Conservation (phyloP, 2,888 invertebrate genomes). For the Eupithecia subumbrata region DNA sequence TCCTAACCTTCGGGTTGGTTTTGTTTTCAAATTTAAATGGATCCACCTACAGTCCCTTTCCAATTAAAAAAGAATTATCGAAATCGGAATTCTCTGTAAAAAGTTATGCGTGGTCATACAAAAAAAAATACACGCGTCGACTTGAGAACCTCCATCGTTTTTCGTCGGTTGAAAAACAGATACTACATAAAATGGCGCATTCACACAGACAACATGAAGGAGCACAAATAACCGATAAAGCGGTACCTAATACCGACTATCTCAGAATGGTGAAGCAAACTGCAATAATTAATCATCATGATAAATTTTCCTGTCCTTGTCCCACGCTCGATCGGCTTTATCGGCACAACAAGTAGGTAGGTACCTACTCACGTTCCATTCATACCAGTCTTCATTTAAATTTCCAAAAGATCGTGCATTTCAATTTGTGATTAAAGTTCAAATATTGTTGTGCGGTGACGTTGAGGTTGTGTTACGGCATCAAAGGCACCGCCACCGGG, state of each 20-base stretch:
- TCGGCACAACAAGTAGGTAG: constrained; percentile 1
- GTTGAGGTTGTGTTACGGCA: constrained; percentile 50
- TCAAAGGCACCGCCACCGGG: constrained; percentile 56
- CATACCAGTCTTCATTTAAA: constrained; percentile 7
- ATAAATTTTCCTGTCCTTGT: constrained; percentile 9
- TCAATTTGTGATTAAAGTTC: constrained; percentile 52
- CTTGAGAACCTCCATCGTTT: too few species aligned
- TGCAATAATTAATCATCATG: background rate
- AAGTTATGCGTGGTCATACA: too few species aligned
- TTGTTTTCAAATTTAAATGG: too few species aligned
- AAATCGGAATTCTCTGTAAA: too few species aligned
- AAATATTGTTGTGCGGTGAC: constrained; percentile 75
- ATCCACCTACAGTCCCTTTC: too few species aligned
- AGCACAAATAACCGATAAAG: background rate
- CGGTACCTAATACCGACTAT: background rate
- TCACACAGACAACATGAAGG: background rate
- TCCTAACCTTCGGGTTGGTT: too few species aligned
- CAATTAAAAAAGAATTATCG: too few species aligned
- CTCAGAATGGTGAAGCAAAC: background rate
- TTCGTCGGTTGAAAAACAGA: too few species aligned
- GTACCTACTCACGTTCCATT: constrained; percentile 3
- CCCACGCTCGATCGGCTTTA: background rate
- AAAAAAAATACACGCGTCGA: too few species aligned
- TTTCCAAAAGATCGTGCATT: constrained; percentile 47
- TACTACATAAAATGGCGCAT: background rate